Base-by-base conservation (phyloP, 2,888 invertebrate genomes). In the Aspidiotus destructor region DNA sequence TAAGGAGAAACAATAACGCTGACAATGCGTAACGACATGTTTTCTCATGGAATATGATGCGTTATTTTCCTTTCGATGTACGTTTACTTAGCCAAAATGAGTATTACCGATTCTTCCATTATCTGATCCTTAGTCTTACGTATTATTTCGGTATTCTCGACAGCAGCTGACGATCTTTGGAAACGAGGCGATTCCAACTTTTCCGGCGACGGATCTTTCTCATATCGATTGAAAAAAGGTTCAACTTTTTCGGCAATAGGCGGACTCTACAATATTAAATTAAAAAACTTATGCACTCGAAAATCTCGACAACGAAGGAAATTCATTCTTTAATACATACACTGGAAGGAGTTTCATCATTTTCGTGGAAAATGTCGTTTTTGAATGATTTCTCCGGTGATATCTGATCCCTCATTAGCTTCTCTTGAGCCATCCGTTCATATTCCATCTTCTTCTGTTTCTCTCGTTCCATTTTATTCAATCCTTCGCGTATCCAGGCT, bases 381-480 rank as follows among this genome's bases (percentile, higher is more conserved):
- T 28, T 28, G 28, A 28, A 28, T 28, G 48, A 48, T n/a, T 48
- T 8, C 11, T 63, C 54, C 0, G 58, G 28, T n/a, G 17, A 52
- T 15, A 61, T 60, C 72, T 80, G 68, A n/a, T 62, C 62, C 15
- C 70, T 61, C 17, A 70, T 79, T n/a, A 80, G 75, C 75, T 79
- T 79, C 74, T 82, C 83, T 73, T 86, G 61, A 85, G 65, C 83
- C 80, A 72, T 84, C 72, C 86, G 81, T 74, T 89, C 88, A 67
- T 85, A 84, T 76, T 94, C 93, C 73, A 91, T 81, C 72, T 93
- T 92, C 74, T 86, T 88, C 75, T 86, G 85, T 75, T 95, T 94
- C 74, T 96, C 94, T 40, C 90, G 83, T 77, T 98, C 97, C 92
- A 97, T 96, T 81, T 97, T 97, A 76, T 97, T 97, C 73, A 98